phyloP scores from a whole-genome alignment of 2,888 invertebrate genomes.

The Lomographa bimaculata region DNA sequence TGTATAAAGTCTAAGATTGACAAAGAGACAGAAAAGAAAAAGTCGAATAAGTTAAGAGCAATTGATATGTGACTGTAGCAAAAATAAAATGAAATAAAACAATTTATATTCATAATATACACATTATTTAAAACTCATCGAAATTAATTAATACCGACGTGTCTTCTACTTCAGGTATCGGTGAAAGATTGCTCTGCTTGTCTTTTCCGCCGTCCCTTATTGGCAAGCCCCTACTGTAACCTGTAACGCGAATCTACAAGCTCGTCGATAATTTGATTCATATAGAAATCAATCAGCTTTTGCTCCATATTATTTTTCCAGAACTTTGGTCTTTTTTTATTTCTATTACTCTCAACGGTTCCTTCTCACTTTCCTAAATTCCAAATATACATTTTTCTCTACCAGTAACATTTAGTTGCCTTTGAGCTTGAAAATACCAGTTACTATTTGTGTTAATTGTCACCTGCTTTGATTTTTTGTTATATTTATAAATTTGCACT shows the following conservation, averaged over 20 bases:
- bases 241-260: conserved; percentile 4
- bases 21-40: too few relatives aligned
- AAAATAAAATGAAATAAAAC: too few relatives aligned
- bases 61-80: too few relatives aligned
- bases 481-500: neutral
- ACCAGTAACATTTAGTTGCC: neutral
- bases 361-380: neutral
- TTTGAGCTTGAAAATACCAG: neutral
- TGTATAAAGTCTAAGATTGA: too few relatives aligned
- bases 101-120: too few relatives aligned
- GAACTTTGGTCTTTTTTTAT: neutral
- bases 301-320: neutral
- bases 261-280: neutral
- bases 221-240: too few relatives aligned
- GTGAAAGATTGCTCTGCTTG: too few relatives aligned
- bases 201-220: too few relatives aligned
- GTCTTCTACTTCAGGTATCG: too few relatives aligned
- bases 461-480: neutral
- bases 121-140: too few relatives aligned
- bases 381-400: neutral
- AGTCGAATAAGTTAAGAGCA: too few relatives aligned
- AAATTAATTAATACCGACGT: too few relatives aligned
- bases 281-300: neutral
- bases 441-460: neutral
- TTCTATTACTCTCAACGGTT: neutral